Percentiles rank a stretch among this genome's conserved stretches.
phyloP scores from a whole-genome alignment of 2,797 vertebrate genomes.

The Sparidentex hasta region DNA sequence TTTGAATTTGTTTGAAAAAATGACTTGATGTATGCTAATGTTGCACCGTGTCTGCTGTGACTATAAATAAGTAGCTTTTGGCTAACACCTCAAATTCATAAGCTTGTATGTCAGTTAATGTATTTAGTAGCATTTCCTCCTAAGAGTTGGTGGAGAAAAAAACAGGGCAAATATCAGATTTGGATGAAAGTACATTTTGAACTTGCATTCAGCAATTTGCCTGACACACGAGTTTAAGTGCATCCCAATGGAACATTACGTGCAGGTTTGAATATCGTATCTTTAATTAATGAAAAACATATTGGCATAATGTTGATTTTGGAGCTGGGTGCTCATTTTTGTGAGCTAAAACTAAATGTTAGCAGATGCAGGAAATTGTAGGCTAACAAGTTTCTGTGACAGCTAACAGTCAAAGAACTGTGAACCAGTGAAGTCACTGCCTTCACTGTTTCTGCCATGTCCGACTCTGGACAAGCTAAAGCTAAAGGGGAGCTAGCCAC shows the following conservation, averaged over 20 bases:
- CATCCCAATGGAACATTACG: too few relatives aligned
- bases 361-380: too few relatives aligned
- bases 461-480: background rate
- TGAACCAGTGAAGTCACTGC: background rate
- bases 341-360: background rate
- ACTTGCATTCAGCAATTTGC: too few relatives aligned
- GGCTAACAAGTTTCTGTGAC: background rate
- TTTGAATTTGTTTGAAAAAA: too few relatives aligned
- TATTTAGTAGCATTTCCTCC: too few relatives aligned
- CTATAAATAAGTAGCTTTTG: background rate
- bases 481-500: background rate
- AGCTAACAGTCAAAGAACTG: background rate
- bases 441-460: background rate
- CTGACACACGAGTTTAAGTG: too few relatives aligned
- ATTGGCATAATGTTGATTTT: background rate
- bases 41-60: background rate
- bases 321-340: background rate
- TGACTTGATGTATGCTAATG: background rate
- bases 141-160: too few relatives aligned
- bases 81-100: background rate
- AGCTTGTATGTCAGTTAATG: background rate
- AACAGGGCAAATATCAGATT: too few relatives aligned
- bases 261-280: background rate
- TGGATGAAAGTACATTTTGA: too few relatives aligned
- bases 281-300: background rate